Evolutionary conservation across 2,888 invertebrate genomes (phyloP).

Genomic region (Anthophora plumipes): DNA sequence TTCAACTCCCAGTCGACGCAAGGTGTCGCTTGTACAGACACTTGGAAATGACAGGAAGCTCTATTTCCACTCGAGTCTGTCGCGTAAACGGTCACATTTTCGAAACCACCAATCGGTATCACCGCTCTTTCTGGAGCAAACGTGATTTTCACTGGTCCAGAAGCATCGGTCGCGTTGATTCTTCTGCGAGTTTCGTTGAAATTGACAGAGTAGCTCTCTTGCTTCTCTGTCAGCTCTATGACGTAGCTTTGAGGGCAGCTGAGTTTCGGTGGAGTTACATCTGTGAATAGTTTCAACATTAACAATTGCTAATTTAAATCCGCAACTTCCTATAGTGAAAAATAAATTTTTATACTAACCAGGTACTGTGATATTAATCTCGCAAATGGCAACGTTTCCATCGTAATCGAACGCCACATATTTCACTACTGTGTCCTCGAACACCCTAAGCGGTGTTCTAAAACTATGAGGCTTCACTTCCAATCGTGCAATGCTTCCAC

Average conservation of each 20-base stretch:
- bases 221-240: conserved; percentile 94
- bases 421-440: conserved; percentile 96
- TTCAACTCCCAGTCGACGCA: conserved; percentile 98
- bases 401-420: conserved; percentile 99
- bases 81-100: conserved; percentile 96
- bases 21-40: conserved; percentile 95
- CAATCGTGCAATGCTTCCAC: conserved; percentile 96
- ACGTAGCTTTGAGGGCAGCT: conserved; percentile 98
- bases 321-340: neutral
- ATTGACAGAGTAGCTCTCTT: conserved; percentile 95
- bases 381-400: conserved; percentile 98
- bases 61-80: conserved; percentile 94
- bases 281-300: conserved; percentile 81
- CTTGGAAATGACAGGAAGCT: conserved; percentile 96
- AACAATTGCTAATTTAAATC: too few species aligned
- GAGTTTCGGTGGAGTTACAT: conserved; percentile 95
- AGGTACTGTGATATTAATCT: conserved; percentile 97
- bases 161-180: conserved; percentile 94
- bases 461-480: conserved; percentile 97
- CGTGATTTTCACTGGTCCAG: conserved; percentile 93
- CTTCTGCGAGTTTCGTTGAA: conserved; percentile 95
- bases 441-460: conserved; percentile 93
- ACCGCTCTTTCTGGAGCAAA: conserved; percentile 92
- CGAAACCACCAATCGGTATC: conserved; percentile 94
- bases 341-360: conserved; percentile 80